Evolutionary conservation across 1,140 invertebrate species (phyloP).

Genomic region (Eulimnadia texana): DNA sequence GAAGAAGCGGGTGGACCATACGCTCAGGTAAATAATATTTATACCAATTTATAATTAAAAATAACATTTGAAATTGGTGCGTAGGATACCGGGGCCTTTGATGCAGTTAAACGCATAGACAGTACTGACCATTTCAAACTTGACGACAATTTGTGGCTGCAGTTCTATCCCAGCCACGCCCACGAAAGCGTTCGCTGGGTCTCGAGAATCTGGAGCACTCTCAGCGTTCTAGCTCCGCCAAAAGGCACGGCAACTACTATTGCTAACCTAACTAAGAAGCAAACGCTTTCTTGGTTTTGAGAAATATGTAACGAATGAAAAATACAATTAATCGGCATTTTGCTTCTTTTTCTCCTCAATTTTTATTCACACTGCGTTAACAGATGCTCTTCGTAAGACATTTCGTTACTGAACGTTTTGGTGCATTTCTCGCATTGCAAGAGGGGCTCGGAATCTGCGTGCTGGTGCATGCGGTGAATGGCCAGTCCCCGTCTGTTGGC

Average conservation of each 20-base stretch:
- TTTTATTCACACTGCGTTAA: neutral
- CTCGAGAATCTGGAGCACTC: neutral
- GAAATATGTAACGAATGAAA: too few species aligned
- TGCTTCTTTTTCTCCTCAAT: neutral
- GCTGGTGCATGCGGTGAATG: neutral
- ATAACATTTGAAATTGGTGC: neutral
- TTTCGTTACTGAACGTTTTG: neutral
- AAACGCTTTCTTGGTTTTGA: neutral
- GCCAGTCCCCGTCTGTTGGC: neutral
- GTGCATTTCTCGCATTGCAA: neutral
- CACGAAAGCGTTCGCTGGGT: neutral
- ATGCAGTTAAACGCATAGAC: neutral
- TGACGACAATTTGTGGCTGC: neutral
- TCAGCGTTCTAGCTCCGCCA: neutral
- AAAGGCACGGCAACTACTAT: neutral
- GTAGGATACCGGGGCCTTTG: neutral
- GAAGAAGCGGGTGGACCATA: neutral
- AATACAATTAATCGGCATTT: neutral
- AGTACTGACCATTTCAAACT: neutral
- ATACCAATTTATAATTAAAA: neutral
- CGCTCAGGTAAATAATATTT: neutral
- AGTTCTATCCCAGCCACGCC: neutral
- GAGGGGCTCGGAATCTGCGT: neutral
- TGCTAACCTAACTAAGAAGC: neutral
- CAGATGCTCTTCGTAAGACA: neutral